Percentiles rank a stretch among this genome's conserved stretches.
These are phyloP conservation scores for Phymorhynchus buccinoides DNA, from an alignment of 1,140 invertebrate genomes.

Conservation along the genomic window DNA sequence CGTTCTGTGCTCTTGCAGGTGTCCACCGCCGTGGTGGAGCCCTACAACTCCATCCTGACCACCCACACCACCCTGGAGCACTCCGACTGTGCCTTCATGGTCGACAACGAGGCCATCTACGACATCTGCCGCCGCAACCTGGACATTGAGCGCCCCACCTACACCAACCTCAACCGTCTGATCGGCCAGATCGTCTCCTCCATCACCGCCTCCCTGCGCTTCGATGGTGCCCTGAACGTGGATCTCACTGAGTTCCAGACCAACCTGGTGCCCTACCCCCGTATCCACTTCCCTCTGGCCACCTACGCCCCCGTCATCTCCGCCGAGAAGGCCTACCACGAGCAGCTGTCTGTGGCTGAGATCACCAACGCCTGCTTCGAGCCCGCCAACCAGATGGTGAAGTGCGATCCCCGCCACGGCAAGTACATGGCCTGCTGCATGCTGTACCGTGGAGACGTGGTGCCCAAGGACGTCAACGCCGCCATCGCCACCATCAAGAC, in stretches of 20 bases:
- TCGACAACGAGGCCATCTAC: constrained; percentile 92
- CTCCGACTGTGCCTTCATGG: constrained; percentile 76
- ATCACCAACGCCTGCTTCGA: constrained; percentile 83
- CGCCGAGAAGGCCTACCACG: constrained; percentile 55
- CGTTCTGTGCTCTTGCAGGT: constrained; percentile 78
- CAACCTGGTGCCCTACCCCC: constrained; percentile 75
- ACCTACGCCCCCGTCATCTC: constrained; percentile 57
- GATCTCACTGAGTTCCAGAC: constrained; percentile 82
- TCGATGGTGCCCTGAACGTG: constrained; percentile 83
- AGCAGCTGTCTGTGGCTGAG: constrained; percentile 76
- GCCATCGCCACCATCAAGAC: constrained; percentile 39
- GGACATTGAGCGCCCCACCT: constrained; percentile 84
- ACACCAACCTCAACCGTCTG: constrained; percentile 67
- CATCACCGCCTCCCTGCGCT: constrained; percentile 79
- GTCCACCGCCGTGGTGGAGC: constrained; percentile 72
- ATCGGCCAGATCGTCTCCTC: constrained; percentile 75
- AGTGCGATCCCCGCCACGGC: constrained; percentile 76
- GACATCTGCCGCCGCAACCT: constrained; percentile 90
- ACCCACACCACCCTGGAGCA: constrained; percentile 74
- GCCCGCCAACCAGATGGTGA: constrained; percentile 91
- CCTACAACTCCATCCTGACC: constrained; percentile 72
- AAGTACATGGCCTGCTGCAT: constrained; percentile 65
- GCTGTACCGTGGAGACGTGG: constrained; percentile 36
- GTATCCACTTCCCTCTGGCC: constrained; percentile 61
- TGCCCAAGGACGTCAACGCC: constrained; percentile 36